Evolutionary conservation across 2,888 invertebrate species (phyloP).

Genomic region (Drepana falcataria): DNA sequence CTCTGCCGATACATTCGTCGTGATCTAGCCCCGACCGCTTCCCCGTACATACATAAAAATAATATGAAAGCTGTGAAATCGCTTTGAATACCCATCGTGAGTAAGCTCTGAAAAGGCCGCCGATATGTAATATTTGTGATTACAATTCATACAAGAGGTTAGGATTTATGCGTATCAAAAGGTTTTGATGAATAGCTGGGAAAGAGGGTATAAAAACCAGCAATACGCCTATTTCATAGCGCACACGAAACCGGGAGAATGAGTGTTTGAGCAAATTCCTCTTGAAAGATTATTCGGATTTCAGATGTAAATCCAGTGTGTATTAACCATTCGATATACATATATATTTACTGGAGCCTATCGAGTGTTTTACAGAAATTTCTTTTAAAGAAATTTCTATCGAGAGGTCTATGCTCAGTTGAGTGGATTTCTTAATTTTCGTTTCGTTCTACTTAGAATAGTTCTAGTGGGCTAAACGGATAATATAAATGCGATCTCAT

Average conservation of each 20-base stretch:
- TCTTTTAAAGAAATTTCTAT: no score
- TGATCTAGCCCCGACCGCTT: no score
- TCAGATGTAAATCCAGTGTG: neutral
- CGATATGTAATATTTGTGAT: conserved; percentile 2
- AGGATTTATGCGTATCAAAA: neutral
- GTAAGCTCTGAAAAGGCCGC: neutral
- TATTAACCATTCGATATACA: neutral
- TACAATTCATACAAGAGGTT: neutral
- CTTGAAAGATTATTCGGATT: neutral
- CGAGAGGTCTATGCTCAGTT: no score
- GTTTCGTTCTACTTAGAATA: no score
- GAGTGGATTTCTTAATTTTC: no score
- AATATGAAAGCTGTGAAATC: neutral
- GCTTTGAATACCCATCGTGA: neutral
- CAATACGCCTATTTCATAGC: neutral
- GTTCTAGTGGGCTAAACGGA: no score
- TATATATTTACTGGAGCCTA: neutral
- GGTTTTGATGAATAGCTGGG: conserved; percentile 1
- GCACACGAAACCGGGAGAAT: neutral
- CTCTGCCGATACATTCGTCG: no score
- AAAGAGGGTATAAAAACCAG: neutral
- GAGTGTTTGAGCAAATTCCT: neutral
- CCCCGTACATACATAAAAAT: no score
- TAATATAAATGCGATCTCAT: no score
- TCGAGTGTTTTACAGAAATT: no score